Evolutionary conservation across 2,888 invertebrate species (phyloP), one percentile per base, ranked within the genome.

Genomic region (Gastrophysa polygoni): DNA sequence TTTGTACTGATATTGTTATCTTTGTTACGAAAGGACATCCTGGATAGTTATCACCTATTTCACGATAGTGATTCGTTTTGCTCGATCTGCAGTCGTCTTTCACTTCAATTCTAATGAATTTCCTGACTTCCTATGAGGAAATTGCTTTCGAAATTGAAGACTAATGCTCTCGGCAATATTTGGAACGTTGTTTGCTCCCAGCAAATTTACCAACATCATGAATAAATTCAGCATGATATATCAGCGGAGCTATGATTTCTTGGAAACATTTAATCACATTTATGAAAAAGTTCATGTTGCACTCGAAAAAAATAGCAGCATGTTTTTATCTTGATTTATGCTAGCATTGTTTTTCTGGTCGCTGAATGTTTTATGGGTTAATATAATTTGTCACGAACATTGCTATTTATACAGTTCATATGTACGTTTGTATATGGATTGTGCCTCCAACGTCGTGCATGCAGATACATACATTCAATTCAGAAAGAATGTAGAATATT

Each of bases 341-440:
- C 32, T 14, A 29, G 28, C 29, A 43, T 20, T 49, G 49, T 57
- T 57, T 49, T 21, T 1, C 14, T 38, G 20, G 48, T 48, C 34
- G 43, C 24, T 38, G 21, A 54, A 43, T 20, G 57, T 57, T 57
- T 57, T 14, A 48, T 49, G 47, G 34, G 14, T 38, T 48, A 16
- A 57, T 57, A 32, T 21, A 57, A 29, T 48, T 57, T 28, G 49
- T 57, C 57, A 57, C 57, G 57, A 29, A 57, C 48, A 48, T 54
- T 5, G 38, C 14, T 38, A 14, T 38, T 32, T 14, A 38, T 38
- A 38, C 38, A 38, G 14, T 38, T 38, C 32, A 10, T 32, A 7
- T 2, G 32, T 7, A 11, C 4, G 32, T 3, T 32, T 5, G 2
- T 10, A 32, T 11, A 10, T 24, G 7, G 4, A 24, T 24, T 5